Conservation (phyloP, 2,797 vertebrate genomes). For the Halcyon chelicuti region DNA sequence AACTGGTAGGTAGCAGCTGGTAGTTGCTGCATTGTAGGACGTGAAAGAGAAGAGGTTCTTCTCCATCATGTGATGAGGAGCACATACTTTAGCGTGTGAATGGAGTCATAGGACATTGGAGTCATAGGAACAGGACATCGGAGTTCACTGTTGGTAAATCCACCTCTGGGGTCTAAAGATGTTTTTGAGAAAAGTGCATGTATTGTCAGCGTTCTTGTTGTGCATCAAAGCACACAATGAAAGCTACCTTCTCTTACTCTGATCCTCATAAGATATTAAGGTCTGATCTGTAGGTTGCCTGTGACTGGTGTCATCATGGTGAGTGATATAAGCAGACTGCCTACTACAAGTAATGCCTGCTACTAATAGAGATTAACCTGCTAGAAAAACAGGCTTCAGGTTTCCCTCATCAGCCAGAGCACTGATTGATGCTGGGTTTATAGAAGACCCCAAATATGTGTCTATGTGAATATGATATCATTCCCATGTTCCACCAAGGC, state of each 20-base stretch:
- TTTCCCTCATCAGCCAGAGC: background rate
- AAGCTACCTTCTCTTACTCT: background rate
- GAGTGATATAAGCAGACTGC: background rate
- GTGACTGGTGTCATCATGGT: background rate
- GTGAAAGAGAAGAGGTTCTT: background rate
- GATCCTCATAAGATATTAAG: background rate
- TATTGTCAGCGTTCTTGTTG: background rate
- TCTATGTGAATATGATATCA: background rate
- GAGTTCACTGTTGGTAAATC: background rate
- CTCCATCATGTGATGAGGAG: background rate
- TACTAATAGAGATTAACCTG: background rate
- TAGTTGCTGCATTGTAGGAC: background rate
- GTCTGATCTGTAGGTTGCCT: background rate
- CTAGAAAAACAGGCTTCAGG: background rate
- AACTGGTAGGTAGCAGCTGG: background rate
- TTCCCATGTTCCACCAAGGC: background rate
- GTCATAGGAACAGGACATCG: background rate
- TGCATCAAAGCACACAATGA: background rate
- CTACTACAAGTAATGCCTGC: background rate
- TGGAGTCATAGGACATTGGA: background rate
- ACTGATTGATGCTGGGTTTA: background rate
- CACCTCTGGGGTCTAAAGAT: background rate
- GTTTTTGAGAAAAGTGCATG: background rate
- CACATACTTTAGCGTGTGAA: background rate
- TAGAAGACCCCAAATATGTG: background rate